Evolutionary conservation across 2,113 vertebrate genomes (phyloP).

Genomic region (Ctenodactylus gundi): DNA sequence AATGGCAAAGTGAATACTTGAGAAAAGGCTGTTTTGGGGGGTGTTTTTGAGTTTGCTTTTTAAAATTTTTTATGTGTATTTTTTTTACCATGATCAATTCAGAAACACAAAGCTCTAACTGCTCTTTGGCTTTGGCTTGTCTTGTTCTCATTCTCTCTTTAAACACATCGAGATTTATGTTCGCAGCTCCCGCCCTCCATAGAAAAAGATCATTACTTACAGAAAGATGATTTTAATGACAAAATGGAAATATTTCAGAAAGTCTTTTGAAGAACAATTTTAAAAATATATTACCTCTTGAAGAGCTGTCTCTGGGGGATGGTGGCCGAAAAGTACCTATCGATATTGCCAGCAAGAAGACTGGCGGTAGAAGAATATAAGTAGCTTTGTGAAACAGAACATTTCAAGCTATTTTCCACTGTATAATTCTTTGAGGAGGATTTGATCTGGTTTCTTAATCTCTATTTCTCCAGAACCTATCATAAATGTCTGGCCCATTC

Average conservation of each 20-base stretch:
- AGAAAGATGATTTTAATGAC: neutral
- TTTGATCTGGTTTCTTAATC: neutral
- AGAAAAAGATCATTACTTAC: neutral
- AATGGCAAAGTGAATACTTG: neutral
- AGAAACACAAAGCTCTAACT: neutral
- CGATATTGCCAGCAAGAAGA: neutral
- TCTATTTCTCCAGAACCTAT: neutral
- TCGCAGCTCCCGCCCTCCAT: accelerated
- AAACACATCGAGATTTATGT: neutral
- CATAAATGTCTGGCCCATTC: neutral
- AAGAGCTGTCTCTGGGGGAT: neutral
- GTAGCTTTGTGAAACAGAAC: neutral
- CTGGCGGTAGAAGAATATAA: neutral
- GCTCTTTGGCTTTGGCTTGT: neutral
- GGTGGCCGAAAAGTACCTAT: neutral
- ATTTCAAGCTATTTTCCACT: neutral
- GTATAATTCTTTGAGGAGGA: neutral
- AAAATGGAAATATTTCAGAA: neutral
- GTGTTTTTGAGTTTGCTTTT: neutral
- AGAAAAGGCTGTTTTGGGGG: neutral
- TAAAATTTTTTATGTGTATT: too few species aligned
- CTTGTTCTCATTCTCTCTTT: neutral
- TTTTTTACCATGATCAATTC: neutral
- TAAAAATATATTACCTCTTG: neutral
- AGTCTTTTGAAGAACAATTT: neutral